Conservation (phyloP, 2,888 invertebrate species). For the Deilephila porcellus region DNA sequence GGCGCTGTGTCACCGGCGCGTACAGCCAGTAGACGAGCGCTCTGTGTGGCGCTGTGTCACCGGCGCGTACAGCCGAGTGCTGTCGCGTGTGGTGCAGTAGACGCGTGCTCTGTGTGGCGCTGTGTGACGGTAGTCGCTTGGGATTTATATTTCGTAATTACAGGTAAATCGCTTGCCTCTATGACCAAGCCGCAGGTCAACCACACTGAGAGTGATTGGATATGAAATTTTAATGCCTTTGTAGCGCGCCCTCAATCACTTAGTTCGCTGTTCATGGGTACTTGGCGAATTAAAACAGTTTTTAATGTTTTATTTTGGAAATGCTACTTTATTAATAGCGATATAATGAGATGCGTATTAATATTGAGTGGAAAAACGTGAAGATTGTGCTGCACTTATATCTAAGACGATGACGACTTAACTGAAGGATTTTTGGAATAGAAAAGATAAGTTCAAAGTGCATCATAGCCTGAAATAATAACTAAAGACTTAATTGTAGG, state of each 20-base stretch:
- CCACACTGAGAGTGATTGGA: constrained; percentile 61
- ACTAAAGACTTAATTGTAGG: too few relatives aligned
- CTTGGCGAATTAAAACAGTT: constrained; percentile 20
- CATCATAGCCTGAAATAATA: too few relatives aligned
- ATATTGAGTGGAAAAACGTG: not conserved
- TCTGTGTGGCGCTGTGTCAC: constrained; percentile 18
- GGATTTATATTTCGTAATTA: not conserved
- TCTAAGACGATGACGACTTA: not conserved
- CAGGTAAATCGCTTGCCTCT: constrained; percentile 36
- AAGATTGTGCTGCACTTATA: not conserved
- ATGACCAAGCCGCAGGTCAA: constrained; percentile 31
- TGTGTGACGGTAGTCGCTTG: constrained; percentile 12
- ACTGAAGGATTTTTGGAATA: not conserved
- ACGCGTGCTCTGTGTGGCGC: constrained; percentile 24
- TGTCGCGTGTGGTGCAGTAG: constrained; percentile 27
- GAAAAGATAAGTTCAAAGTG: not conserved
- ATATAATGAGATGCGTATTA: constrained; percentile 3
- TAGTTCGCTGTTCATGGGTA: constrained; percentile 39
- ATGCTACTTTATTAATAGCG: not conserved
- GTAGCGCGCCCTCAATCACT: constrained; percentile 65
- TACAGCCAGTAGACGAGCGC: constrained; percentile 26
- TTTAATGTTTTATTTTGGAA: constrained; percentile 23
- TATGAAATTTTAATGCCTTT: constrained; percentile 70
- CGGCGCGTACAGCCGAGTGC: constrained; percentile 25
- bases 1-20: constrained; percentile 25